A percentile compares a stretch with the other conserved stretches of the same genome.
Evolutionary conservation across 2,113 vertebrate species (phyloP).

Genomic region (Cinclus mexicanus): DNA sequence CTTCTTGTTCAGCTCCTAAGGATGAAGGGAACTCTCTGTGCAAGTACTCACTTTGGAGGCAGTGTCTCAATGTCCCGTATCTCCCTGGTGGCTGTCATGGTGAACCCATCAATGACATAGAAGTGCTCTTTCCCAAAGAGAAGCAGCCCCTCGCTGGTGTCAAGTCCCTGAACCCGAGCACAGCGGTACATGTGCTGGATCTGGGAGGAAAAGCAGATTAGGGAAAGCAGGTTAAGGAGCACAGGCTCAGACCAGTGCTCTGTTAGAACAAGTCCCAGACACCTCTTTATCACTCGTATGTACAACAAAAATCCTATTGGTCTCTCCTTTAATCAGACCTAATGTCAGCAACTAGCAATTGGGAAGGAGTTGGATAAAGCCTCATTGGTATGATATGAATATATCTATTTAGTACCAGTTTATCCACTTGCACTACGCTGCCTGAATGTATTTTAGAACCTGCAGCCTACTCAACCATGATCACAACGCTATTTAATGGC

Average conservation of each 20-base stretch:
- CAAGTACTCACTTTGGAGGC: constrained; percentile 86
- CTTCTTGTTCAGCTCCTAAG: background rate
- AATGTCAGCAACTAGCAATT: rapidly evolving
- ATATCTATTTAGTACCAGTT: background rate
- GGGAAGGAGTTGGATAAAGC: background rate
- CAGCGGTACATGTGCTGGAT: constrained; percentile 99
- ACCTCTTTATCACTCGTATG: background rate
- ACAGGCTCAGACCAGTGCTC: background rate
- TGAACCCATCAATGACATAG: constrained; percentile 99
- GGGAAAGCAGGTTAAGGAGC: background rate
- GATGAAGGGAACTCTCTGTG: background rate
- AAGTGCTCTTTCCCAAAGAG: constrained; percentile 99
- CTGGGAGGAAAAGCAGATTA: constrained; percentile 64
- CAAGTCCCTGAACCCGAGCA: constrained; percentile 94
- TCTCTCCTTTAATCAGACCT: background rate
- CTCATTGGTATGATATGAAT: background rate
- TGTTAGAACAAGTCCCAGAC: background rate
- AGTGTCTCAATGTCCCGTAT: constrained; percentile 97
- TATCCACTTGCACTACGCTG: background rate
- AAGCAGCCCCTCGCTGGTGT: constrained; percentile 95
- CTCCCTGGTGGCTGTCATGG: constrained; percentile 95
- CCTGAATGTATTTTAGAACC: background rate
- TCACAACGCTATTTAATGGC: background rate
- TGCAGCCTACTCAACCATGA: background rate
- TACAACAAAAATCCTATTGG: background rate